Conservation (phyloP, 2,888 invertebrate species). For the Calameuta idolon region DNA sequence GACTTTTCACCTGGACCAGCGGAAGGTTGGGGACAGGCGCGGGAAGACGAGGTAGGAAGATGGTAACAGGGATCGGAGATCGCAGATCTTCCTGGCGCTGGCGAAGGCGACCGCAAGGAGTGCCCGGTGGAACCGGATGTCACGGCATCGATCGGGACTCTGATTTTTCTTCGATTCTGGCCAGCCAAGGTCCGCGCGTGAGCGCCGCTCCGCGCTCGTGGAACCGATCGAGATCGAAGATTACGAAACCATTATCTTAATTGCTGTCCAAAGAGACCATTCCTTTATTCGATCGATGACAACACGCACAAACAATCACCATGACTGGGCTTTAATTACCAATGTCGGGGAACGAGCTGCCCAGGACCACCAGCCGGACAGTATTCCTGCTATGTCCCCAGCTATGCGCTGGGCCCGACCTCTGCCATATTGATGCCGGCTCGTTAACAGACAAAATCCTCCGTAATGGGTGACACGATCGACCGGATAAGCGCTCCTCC, state of each 20-base stretch:
- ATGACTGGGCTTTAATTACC: constrained; percentile 57
- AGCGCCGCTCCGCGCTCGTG: no score
- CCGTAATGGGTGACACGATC: constrained; percentile 34
- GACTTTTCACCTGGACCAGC: no score
- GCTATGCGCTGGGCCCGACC: constrained; percentile 8
- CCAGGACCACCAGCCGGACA: constrained; percentile 45
- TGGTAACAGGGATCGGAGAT: no score
- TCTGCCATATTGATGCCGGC: constrained; percentile 21
- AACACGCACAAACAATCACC: constrained; percentile 52
- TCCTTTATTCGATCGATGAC: constrained; percentile 47
- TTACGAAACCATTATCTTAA: constrained; percentile 51
- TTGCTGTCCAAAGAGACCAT: constrained; percentile 39
- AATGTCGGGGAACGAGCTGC: background rate
- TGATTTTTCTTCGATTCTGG: background rate
- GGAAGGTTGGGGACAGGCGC: no score
- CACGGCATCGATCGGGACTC: background rate
- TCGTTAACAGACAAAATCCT: constrained; percentile 25
- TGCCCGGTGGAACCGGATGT: no score
- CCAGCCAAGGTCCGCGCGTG: no score
- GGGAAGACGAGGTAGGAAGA: no score
- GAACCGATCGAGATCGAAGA: constrained; percentile 28
- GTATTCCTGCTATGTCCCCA: constrained; percentile 41
- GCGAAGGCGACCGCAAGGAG: no score
- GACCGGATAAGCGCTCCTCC: constrained; percentile 29
- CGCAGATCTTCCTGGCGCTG: no score